Conservation (phyloP, 2,797 vertebrate genomes). For the Sarcoramphus papa region DNA sequence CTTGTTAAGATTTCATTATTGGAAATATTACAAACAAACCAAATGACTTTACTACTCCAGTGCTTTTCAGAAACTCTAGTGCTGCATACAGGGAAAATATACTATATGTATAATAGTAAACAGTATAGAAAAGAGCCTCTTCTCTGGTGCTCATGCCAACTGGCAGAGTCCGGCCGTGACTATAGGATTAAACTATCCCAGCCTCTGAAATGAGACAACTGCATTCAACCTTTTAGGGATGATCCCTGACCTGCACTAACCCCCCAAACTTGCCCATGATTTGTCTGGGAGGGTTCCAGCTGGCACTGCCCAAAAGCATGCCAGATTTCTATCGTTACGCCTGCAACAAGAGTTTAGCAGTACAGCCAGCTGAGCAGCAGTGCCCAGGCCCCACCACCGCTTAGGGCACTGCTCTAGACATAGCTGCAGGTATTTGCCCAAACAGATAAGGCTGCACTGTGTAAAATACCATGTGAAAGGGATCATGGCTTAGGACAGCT, state of each 20-base stretch:
- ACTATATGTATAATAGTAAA: background rate
- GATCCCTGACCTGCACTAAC: background rate
- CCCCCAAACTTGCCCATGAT: background rate
- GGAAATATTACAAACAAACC: background rate
- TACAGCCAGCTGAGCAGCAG: background rate
- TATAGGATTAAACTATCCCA: background rate
- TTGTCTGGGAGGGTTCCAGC: background rate
- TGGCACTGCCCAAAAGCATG: background rate
- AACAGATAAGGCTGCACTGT: background rate
- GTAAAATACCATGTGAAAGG: background rate
- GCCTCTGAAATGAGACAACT: background rate
- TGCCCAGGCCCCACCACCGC: too few relatives aligned
- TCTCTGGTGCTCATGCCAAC: background rate
- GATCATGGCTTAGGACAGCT: background rate
- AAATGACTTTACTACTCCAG: background rate
- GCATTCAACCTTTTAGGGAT: background rate
- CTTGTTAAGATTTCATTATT: background rate
- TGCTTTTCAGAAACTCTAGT: background rate
- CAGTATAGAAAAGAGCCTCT: background rate
- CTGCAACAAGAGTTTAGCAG: background rate
- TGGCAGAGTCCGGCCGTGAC: background rate
- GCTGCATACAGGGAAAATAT: background rate
- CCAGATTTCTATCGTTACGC: rapidly evolving
- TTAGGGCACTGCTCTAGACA: background rate
- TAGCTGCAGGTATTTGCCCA: background rate